These are phyloP conservation scores for Monoplex corrugatus DNA, from an alignment of 2,888 invertebrate genomes.

Conservation along the genomic window DNA sequence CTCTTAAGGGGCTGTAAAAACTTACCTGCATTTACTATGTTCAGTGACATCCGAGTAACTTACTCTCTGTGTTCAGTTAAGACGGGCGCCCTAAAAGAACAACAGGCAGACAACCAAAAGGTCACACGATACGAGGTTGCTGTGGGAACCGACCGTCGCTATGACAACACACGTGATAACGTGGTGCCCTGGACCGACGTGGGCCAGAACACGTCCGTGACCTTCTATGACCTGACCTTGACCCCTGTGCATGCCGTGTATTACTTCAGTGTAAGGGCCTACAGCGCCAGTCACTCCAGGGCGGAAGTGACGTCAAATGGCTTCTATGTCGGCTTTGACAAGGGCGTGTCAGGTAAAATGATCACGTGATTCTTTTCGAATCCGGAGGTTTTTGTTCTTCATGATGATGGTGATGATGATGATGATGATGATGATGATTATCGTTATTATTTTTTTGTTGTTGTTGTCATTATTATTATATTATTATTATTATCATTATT, in stretches of 20 bases:
- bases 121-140: slow-evolving; percentile 67
- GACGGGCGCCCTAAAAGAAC: slow-evolving; percentile 16
- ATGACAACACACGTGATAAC: slow-evolving; percentile 65
- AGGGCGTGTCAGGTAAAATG: slow-evolving; percentile 32
- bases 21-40: too few relatives aligned
- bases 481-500: too few relatives aligned
- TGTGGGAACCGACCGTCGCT: slow-evolving; percentile 70
- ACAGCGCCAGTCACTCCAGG: slow-evolving; percentile 66
- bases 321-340: slow-evolving; percentile 64
- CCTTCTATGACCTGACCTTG: slow-evolving; percentile 66
- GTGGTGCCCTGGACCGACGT: slow-evolving; percentile 68
- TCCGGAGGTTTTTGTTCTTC: background rate
- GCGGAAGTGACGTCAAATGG: slow-evolving; percentile 71
- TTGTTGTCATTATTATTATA: too few relatives aligned
- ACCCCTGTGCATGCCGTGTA: slow-evolving; percentile 64
- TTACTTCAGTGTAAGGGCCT: slow-evolving; percentile 71
- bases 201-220: slow-evolving; percentile 67
- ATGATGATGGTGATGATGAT: background rate
- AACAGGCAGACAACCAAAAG: slow-evolving; percentile 27
- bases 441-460: too few relatives aligned
- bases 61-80: slow-evolving; percentile 15
- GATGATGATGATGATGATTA: too few relatives aligned
- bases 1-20: too few relatives aligned
- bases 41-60: too few relatives aligned
- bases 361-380: background rate